Conservation (phyloP, 2,113 vertebrate genomes). For the Sardina pilchardus region DNA sequence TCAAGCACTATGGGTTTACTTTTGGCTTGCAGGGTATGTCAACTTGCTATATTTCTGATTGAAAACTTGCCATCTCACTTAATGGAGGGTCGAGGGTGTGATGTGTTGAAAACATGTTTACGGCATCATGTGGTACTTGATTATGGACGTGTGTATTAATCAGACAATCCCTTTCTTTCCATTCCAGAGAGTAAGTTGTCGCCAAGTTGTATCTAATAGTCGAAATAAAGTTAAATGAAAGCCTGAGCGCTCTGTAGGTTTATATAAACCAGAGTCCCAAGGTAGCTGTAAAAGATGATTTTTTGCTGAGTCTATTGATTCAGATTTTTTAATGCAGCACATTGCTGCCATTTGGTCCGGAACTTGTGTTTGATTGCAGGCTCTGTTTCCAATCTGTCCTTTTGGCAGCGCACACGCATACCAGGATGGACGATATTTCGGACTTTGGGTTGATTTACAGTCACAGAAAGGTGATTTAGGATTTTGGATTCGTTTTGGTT, state of each 20-base stretch:
- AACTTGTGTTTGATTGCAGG: constrained; percentile 8
- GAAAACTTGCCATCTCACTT: no score
- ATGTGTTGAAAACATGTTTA: neutral
- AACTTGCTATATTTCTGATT: no score
- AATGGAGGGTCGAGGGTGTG: no score
- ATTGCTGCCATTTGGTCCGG: constrained; percentile 12
- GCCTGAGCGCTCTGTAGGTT: neutral
- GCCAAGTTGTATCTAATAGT: neutral
- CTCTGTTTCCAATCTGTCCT: neutral
- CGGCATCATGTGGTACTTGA: neutral
- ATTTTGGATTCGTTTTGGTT: neutral
- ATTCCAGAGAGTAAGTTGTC: no score
- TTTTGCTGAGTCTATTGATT: constrained; percentile 18
- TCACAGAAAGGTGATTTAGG: neutral
- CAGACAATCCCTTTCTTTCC: neutral
- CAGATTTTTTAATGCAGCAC: neutral
- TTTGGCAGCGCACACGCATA: constrained; percentile 23
- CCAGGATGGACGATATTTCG: neutral
- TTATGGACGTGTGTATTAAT: neutral
- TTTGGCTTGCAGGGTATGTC: no score
- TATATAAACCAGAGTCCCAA: constrained; percentile 2
- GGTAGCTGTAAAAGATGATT: neutral
- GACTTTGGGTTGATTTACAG: constrained; percentile 8
- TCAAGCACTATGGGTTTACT: no score
- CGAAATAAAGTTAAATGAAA: neutral